These are phyloP conservation scores for Regulus satrapa DNA, from an alignment of 2,113 vertebrate species.

Conservation along the genomic window DNA sequence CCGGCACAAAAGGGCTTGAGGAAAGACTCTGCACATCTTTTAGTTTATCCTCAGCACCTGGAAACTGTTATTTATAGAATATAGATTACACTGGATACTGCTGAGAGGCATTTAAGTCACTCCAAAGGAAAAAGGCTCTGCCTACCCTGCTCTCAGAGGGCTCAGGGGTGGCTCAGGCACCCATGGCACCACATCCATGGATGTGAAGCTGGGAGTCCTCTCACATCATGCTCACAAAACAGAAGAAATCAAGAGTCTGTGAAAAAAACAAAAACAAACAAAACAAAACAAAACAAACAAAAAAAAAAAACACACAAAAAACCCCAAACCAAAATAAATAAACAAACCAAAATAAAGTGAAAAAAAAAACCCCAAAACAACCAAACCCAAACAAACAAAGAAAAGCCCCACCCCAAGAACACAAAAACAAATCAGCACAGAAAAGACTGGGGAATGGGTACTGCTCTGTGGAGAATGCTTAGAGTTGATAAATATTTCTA, in stretches of 20 bases:
- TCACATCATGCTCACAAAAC: background rate
- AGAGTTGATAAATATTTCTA: background rate
- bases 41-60: background rate
- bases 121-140: background rate
- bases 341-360: background rate
- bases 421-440: background rate
- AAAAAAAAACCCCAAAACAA: too few species aligned
- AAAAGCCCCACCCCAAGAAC: too few species aligned
- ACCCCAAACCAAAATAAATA: background rate
- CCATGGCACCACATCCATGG: rapidly evolving
- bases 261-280: background rate
- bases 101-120: rapidly evolving
- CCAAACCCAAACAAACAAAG: background rate
- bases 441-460: background rate
- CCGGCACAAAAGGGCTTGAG: background rate
- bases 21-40: rapidly evolving
- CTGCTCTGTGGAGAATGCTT: background rate
- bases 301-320: background rate
- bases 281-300: too few species aligned
- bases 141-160: background rate
- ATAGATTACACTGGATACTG: background rate
- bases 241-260: background rate
- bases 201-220: background rate
- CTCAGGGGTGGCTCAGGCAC: background rate
- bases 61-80: background rate